Conservation (phyloP, 2,113 vertebrate species). For the Aviceda subcristata region DNA sequence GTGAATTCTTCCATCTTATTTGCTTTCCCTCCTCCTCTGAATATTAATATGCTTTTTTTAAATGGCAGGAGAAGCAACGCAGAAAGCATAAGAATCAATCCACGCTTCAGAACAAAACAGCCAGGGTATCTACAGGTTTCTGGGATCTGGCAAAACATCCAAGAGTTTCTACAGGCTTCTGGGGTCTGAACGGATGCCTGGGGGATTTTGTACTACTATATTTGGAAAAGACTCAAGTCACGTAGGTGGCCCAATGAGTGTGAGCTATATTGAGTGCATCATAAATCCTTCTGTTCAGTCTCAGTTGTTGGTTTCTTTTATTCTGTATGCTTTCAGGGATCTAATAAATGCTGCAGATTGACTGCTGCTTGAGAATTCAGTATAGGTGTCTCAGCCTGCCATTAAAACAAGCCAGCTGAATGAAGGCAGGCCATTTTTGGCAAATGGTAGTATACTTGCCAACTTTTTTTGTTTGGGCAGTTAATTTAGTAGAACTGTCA, state of each 20-base stretch:
- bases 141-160: constrained; percentile 12
- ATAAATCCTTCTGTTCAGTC: background rate
- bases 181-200: background rate
- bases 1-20: background rate
- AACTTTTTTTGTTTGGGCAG: background rate
- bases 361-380: background rate
- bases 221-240: constrained; percentile 34
- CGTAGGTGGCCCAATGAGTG: background rate
- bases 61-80: background rate
- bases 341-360: background rate
- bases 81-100: background rate
- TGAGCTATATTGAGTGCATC: background rate
- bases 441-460: background rate
- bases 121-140: background rate
- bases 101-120: background rate
- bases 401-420: background rate
- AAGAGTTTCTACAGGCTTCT: background rate
- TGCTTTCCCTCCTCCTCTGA: background rate
- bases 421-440: background rate
- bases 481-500: background rate
- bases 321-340: background rate
- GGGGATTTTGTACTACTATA: background rate
- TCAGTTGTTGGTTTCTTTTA: background rate
- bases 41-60: background rate
- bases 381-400: background rate